Evolutionary conservation across 2,113 vertebrate species (phyloP).

Genomic region (Siniperca chuatsi): DNA sequence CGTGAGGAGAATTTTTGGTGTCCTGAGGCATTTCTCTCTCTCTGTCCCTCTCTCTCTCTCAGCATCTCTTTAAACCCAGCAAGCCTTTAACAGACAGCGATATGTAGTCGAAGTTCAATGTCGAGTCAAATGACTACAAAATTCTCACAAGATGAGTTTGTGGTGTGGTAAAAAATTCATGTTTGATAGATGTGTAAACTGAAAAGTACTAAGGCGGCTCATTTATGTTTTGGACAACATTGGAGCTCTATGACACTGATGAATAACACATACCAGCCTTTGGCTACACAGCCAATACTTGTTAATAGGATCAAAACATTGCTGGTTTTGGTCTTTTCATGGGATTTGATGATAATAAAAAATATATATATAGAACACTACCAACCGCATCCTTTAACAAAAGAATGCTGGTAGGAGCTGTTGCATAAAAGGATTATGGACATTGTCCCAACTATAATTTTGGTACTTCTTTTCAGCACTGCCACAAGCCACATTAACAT

Average conservation of each 20-base stretch:
- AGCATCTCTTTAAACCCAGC: neutral
- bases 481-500: neutral
- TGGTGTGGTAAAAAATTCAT: constrained; percentile 1
- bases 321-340: neutral
- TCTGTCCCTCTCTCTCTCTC: neutral
- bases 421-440: neutral
- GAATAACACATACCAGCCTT: neutral
- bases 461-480: neutral
- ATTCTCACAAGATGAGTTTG: constrained; percentile 1
- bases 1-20: constrained; percentile 4
- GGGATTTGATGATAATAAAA: neutral
- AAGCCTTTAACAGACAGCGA: constrained; percentile 10
- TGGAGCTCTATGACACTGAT: neutral
- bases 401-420: neutral
- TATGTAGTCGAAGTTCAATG: constrained; percentile 10
- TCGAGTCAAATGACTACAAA: constrained; percentile 2
- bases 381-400: neutral
- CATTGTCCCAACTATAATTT: neutral
- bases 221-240: neutral
- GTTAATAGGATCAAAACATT: neutral
- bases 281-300: neutral
- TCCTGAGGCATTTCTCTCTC: constrained; percentile 34
- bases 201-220: neutral
- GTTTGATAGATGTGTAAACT: neutral
- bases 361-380: neutral